Conservation (phyloP, 2,888 invertebrate genomes). For the Drosophila leonis region DNA sequence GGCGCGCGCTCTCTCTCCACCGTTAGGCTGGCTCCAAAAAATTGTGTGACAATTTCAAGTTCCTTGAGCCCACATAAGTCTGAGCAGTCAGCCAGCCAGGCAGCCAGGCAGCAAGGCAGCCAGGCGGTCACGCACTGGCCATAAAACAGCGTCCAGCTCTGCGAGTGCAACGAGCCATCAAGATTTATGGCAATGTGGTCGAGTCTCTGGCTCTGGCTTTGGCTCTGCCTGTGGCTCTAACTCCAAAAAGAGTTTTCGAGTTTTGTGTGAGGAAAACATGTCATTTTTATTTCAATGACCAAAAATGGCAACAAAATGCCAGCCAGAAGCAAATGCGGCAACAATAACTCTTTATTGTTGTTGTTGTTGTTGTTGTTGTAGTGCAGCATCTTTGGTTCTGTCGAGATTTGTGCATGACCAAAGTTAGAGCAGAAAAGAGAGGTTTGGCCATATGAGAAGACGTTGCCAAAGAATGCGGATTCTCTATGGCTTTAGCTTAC, state of each 20-base stretch:
- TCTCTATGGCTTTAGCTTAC: slow-evolving; percentile 10
- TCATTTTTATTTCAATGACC: slow-evolving; percentile 81
- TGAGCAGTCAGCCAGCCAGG: slow-evolving; percentile 12
- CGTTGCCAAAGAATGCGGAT: slow-evolving; percentile 42
- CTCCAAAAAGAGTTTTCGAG: slow-evolving; percentile 75
- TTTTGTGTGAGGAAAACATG: slow-evolving; percentile 81
- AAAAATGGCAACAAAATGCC: slow-evolving; percentile 74
- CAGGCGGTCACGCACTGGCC: slow-evolving; percentile 72
- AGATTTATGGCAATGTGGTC: slow-evolving; percentile 74
- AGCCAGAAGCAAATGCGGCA: slow-evolving; percentile 51
- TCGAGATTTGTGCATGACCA: slow-evolving; percentile 73
- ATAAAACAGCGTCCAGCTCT: slow-evolving; percentile 54
- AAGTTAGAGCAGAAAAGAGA: slow-evolving; percentile 36
- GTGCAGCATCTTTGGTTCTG: slow-evolving; percentile 51
- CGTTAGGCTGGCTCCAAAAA: slow-evolving; percentile 60
- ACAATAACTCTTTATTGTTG: slow-evolving; percentile 48
- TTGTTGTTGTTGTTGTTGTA: slow-evolving; percentile 11
- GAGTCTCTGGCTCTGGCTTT: slow-evolving; percentile 9
- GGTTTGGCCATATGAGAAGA: slow-evolving; percentile 18
- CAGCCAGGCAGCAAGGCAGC: slow-evolving; percentile 1
- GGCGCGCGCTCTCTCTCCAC: slow-evolving; percentile 31
- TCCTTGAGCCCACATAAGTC: slow-evolving; percentile 77
- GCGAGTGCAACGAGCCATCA: slow-evolving; percentile 43
- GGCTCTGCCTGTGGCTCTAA: slow-evolving; percentile 23
- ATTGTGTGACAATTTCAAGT: slow-evolving; percentile 74